phyloP scores from a whole-genome alignment of 2,797 vertebrate genomes.

The Taenioides sp. region DNA sequence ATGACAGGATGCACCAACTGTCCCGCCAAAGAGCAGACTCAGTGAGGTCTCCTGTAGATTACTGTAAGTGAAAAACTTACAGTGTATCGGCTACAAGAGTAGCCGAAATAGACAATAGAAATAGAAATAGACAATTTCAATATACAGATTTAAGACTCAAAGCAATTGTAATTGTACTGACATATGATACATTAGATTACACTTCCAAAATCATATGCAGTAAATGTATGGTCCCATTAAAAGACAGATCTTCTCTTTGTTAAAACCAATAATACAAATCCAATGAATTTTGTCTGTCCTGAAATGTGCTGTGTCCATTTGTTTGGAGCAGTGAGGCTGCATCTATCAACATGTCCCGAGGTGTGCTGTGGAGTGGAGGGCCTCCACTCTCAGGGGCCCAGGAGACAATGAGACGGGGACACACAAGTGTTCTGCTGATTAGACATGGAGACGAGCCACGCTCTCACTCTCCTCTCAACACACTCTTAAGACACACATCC shows the following conservation, averaged over 20 bases:
- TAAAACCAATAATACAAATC: neutral
- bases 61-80: neutral
- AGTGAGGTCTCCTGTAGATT: neutral
- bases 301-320: constrained; percentile 17
- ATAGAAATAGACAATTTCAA: neutral
- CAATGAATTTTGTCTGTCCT: neutral
- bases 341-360: constrained; percentile 58
- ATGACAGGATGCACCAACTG: constrained; percentile 42
- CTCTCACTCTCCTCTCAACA: constrained; percentile 74
- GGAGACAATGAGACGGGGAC: constrained; percentile 80
- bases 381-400: constrained; percentile 59
- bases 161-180: neutral
- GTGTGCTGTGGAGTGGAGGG: constrained; percentile 51
- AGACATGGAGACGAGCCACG: constrained; percentile 69
- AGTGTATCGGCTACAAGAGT: neutral
- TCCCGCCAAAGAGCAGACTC: constrained; percentile 9
- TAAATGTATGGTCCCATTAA: neutral
- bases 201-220: neutral
- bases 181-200: neutral
- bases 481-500: constrained; percentile 73
- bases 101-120: neutral
- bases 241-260: neutral
- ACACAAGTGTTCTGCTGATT: constrained; percentile 79
- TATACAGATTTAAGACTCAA: neutral
- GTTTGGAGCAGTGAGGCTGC: constrained; percentile 13